Conservation (phyloP, 2,113 vertebrate genomes). For the Amblyornis subalaris region DNA sequence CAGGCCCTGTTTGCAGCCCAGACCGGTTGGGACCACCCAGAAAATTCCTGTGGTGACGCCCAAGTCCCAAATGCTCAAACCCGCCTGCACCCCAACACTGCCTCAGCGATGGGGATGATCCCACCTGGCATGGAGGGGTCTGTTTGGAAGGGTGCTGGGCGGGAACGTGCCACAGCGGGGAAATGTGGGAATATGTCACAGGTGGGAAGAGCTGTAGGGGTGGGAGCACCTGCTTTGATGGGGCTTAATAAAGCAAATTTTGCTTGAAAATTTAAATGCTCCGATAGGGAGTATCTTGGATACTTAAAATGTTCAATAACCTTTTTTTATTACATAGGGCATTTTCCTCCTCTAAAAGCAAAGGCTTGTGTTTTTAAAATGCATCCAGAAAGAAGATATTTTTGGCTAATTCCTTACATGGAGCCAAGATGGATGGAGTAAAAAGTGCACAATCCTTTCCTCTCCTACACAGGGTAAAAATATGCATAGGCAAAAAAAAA, state of each 20-base stretch:
- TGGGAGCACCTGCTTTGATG: neutral
- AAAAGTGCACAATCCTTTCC: neutral
- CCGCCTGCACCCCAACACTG: accelerated
- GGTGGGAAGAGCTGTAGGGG: neutral
- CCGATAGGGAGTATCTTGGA: accelerated
- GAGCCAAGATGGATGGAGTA: neutral
- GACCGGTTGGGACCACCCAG: neutral
- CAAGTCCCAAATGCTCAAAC: neutral
- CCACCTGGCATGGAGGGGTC: neutral
- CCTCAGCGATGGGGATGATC: neutral
- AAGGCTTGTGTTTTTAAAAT: neutral
- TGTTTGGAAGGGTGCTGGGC: neutral
- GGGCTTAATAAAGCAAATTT: neutral
- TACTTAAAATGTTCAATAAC: neutral
- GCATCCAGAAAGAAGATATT: neutral
- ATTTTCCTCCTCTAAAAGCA: neutral
- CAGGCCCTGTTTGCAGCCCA: accelerated
- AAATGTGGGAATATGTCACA: neutral
- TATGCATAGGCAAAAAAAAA: neutral
- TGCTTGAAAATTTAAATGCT: neutral
- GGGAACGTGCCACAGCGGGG: neutral
- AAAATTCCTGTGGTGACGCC: accelerated
- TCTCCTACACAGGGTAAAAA: conserved; percentile 17
- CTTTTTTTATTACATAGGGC: neutral
- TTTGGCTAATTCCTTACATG: conserved; percentile 10